Conservation (phyloP, 2,888 invertebrate genomes). For the Cosmopolites sordidus region DNA sequence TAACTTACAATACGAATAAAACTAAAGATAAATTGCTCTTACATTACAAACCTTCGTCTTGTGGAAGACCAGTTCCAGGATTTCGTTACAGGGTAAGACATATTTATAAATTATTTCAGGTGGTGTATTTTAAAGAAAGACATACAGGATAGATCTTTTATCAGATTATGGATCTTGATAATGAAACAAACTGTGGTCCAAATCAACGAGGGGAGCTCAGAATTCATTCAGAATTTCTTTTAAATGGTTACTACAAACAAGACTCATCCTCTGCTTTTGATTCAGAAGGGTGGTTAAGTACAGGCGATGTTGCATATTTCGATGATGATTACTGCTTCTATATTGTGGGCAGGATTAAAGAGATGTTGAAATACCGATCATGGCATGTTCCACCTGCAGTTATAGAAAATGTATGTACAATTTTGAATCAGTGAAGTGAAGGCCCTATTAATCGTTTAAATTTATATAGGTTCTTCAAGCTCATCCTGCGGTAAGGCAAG, state of each 20-base stretch:
- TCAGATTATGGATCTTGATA: conserved; percentile 38
- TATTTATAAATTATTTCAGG: no score
- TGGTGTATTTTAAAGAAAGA: no score
- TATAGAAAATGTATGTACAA: conserved; percentile 34
- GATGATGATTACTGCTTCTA: conserved; percentile 52
- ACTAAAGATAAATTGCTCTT: conserved; percentile 35
- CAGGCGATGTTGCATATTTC: conserved; percentile 53
- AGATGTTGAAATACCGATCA: conserved; percentile 51
- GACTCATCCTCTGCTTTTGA: conserved; percentile 49
- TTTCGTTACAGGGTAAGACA: conserved; percentile 36
- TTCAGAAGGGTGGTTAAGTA: conserved; percentile 51
- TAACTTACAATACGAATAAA: conserved; percentile 34
- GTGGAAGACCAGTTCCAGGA: conserved; percentile 36
- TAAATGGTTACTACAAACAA: conserved; percentile 51
- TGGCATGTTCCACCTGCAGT: conserved; percentile 49
- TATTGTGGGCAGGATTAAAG: conserved; percentile 52
- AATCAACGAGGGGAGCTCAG: conserved; percentile 53
- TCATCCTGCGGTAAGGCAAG: conserved; percentile 39
- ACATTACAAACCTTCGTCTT: conserved; percentile 36
- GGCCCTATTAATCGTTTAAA: neutral
- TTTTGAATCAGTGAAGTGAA: neutral
- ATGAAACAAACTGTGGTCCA: conserved; percentile 38
- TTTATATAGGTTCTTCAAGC: conserved; percentile 1
- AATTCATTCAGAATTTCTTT: conserved; percentile 44
- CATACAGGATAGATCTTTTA: no score